phyloP scores from a whole-genome alignment of 2,888 invertebrate genomes.

The Tipula unca region DNA sequence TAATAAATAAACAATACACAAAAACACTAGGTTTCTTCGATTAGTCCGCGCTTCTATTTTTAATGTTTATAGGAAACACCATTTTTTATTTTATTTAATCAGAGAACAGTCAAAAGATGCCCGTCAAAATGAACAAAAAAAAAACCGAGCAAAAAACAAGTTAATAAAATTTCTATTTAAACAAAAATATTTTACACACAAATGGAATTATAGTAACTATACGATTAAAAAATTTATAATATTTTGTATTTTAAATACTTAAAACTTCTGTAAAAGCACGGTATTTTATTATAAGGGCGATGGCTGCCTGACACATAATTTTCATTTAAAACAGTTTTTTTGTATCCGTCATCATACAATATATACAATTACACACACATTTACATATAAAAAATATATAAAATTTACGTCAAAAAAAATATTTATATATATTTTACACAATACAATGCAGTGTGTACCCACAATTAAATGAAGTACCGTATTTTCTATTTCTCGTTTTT shows the following conservation, averaged over 20 bases:
- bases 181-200: background rate
- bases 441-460: too few species aligned
- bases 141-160: background rate
- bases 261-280: background rate
- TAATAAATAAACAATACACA: background rate
- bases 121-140: background rate
- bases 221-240: background rate
- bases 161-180: background rate
- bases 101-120: background rate
- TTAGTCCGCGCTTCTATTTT: background rate
- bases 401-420: background rate
- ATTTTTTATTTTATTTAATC: background rate
- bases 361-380: background rate
- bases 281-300: background rate
- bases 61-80: background rate
- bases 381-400: background rate
- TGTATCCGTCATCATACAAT: background rate
- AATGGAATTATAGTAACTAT: background rate
- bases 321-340: background rate
- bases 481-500: background rate
- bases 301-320: constrained; percentile 2
- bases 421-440: background rate
- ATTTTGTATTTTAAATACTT: background rate
- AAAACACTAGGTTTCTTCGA: background rate
- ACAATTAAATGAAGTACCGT: background rate